These are phyloP conservation scores for Brachyalestes nurse DNA, from an alignment of 2,797 vertebrate species.

Conservation along the genomic window DNA sequence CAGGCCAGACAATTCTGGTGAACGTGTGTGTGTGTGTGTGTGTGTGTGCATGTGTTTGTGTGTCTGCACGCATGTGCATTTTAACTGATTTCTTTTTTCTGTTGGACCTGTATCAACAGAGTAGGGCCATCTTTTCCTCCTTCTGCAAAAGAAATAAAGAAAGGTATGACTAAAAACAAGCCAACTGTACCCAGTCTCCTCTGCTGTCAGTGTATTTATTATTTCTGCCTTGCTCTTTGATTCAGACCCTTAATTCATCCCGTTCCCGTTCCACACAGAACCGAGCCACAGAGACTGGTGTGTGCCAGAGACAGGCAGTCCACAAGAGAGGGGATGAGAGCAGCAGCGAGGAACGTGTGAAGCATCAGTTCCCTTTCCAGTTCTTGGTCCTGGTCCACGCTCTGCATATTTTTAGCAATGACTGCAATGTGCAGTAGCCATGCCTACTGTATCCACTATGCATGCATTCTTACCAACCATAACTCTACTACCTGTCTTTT, in stretches of 20 bases:
- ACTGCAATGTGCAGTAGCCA: neutral
- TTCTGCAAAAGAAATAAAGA: neutral
- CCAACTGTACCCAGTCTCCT: neutral
- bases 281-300: neutral
- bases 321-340: neutral
- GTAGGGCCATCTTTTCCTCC: neutral
- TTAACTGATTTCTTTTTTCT: conserved; percentile 7
- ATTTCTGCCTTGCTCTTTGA: neutral
- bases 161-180: neutral
- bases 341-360: neutral
- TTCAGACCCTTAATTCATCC: neutral
- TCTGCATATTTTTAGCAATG: neutral
- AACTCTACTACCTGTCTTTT: neutral
- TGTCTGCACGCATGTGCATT: neutral
- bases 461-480: neutral
- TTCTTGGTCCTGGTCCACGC: neutral
- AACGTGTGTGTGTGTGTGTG: conserved; percentile 17
- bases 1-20: conserved; percentile 17
- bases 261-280: neutral
- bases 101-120: neutral
- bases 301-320: neutral
- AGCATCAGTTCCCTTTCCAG: neutral
- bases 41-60: neutral
- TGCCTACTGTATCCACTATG: neutral
- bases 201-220: neutral